Evolutionary conservation across 1,140 invertebrate genomes (phyloP), one percentile per base, ranked within the genome.

Genomic region (Drosophila teissieri): DNA sequence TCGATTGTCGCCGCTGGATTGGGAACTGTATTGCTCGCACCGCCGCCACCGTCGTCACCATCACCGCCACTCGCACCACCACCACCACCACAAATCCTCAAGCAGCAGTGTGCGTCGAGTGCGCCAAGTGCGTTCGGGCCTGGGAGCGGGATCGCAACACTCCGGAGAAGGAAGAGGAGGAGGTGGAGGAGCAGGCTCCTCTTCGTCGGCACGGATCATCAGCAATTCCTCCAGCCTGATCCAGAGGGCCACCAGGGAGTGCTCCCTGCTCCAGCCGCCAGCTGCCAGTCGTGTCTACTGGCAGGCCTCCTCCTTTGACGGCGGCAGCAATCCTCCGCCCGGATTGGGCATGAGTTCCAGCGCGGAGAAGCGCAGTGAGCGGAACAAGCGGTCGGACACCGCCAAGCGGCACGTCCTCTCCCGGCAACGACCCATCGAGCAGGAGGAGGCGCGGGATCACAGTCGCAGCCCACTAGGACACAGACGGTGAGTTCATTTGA

Each of bases 321-420:
- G 92, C 46, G 94, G 93, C 64, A 92, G 7, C 92, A 90, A 44
- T 67, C 93, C 17, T 3, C 73, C 61, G 40, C 48, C 8, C 49
- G 62, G 39, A 27, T 44, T 53, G 34, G 46, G 36, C n/a, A 8
- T 64, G 10, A 45, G 55, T 4, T 70, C 77, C 93, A 44, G 76
- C 19, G 62, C 64, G 1, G 84, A 89, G 34, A 89, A 90, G 42
- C 85, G 84, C 4, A 81, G 65, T 1, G 91, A 92, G 48, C 82
- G 92, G 37, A 93, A 92, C 12, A 92, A 90, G 46, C 88, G 93
- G 31, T 95, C 95, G 3, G 95, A 95, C 55, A 96, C 96, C 36
- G 95, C 95, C 11, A 94, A 95, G 27, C 93, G 96, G 15, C 96
- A 96, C 84, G 95, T 96, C 37, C 93, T 97, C n/a, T 93, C 95